Evolutionary conservation across 2,888 invertebrate species (phyloP).

Genomic region (Mantis religiosa): DNA sequence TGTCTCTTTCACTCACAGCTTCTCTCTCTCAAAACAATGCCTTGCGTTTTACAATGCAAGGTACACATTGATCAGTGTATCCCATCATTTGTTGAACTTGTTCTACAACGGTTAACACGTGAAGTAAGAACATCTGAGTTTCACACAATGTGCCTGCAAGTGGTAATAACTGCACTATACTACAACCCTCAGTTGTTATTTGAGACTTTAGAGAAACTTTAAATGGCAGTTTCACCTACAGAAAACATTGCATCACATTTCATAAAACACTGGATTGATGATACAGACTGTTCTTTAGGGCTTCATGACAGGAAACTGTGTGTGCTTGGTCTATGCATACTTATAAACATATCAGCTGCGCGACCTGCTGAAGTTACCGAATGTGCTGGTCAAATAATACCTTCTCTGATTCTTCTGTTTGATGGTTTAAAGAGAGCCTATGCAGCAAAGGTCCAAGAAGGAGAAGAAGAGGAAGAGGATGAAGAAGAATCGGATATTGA

Average conservation of each 20-base stretch:
- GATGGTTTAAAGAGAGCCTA: slow-evolving; percentile 93
- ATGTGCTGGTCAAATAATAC: slow-evolving; percentile 74
- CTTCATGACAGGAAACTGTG: slow-evolving; percentile 91
- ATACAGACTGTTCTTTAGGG: slow-evolving; percentile 68
- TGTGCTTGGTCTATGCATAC: slow-evolving; percentile 86
- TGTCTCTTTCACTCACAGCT: too few relatives aligned
- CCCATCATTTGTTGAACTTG: slow-evolving; percentile 87
- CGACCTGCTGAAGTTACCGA: slow-evolving; percentile 71
- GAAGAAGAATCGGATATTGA: too few relatives aligned
- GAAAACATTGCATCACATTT: slow-evolving; percentile 86
- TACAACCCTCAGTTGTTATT: slow-evolving; percentile 83
- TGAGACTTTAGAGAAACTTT: slow-evolving; percentile 74
- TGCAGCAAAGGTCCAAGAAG: too few relatives aligned
- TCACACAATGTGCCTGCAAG: slow-evolving; percentile 88
- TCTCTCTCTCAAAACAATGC: too few relatives aligned
- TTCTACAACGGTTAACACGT: slow-evolving; percentile 78
- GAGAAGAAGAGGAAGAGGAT: too few relatives aligned
- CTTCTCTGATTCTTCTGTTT: slow-evolving; percentile 84
- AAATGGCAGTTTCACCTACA: slow-evolving; percentile 61
- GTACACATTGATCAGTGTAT: slow-evolving; percentile 84
- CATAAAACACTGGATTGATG: slow-evolving; percentile 93
- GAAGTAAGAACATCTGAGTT: slow-evolving; percentile 91
- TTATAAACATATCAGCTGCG: slow-evolving; percentile 73
- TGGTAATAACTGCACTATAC: slow-evolving; percentile 90
- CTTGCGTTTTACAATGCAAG: slow-evolving; percentile 89